Percentiles rank a stretch among this genome's conserved stretches.
These are phyloP conservation scores for Diabrotica undecimpunctata DNA, from an alignment of 1,140 invertebrate genomes.

Conservation along the genomic window DNA sequence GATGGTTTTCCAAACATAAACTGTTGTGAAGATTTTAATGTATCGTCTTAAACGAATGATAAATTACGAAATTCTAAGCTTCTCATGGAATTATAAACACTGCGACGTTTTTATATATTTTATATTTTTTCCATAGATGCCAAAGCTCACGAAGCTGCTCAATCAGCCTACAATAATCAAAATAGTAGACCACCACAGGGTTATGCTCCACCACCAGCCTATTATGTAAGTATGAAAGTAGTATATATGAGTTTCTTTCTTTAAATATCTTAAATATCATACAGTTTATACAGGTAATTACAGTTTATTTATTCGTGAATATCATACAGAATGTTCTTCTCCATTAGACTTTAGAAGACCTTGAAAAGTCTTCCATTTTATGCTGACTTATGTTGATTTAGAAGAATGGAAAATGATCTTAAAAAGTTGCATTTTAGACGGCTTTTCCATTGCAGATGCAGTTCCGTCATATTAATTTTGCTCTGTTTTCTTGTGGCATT, in stretches of 20 bases:
- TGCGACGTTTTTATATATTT: not conserved
- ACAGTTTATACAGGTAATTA: too few relatives aligned
- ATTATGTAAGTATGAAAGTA: conserved; percentile 64
- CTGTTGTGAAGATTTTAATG: not conserved
- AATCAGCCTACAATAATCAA: conserved; percentile 84
- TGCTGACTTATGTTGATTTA: too few relatives aligned
- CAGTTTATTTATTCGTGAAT: too few relatives aligned
- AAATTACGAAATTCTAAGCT: not conserved
- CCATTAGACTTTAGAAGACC: too few relatives aligned
- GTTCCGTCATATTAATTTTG: too few relatives aligned
- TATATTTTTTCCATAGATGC: conserved; percentile 48
- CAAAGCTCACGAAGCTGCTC: conserved; percentile 82
- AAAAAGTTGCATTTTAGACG: too few relatives aligned
- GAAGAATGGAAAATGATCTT: too few relatives aligned
- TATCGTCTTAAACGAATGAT: not conserved
- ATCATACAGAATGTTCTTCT: too few relatives aligned
- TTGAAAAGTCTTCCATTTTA: too few relatives aligned
- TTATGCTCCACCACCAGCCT: conserved; percentile 79
- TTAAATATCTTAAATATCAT: too few relatives aligned
- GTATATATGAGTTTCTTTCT: not conserved
- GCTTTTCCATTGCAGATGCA: too few relatives aligned
- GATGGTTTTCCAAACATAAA: not conserved
- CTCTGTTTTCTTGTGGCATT: too few relatives aligned
- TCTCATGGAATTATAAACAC: not conserved
- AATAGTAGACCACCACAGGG: conserved; percentile 71